Evolutionary conservation across 2,888 invertebrate species (phyloP).

Genomic region (Tridacna gigas): DNA sequence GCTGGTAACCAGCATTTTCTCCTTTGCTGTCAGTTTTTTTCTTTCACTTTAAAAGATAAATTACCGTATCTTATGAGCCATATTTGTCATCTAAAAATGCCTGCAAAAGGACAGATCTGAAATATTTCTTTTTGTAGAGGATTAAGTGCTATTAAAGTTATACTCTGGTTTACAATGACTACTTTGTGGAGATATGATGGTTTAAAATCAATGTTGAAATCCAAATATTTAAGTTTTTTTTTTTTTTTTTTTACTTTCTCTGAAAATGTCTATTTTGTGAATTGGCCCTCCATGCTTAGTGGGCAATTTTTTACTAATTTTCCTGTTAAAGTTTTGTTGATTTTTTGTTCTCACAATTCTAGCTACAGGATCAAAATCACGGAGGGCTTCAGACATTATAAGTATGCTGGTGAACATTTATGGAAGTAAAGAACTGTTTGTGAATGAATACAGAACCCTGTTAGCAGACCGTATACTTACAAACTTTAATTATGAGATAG

Average conservation of each 20-base stretch:
- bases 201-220: not conserved
- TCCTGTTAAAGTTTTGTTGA: not conserved
- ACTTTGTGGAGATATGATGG: too few relatives aligned
- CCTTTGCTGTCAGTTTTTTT: too few relatives aligned
- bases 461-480: constrained; percentile 90
- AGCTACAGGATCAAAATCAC: constrained; percentile 88
- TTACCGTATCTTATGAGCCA: too few relatives aligned
- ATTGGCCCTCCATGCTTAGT: not conserved
- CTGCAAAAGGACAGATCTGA: too few relatives aligned
- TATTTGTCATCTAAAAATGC: too few relatives aligned
- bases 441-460: constrained; percentile 97
- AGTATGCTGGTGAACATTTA: constrained; percentile 99
- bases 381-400: constrained; percentile 94
- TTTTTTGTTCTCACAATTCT: constrained; percentile 36
- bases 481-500: constrained; percentile 93
- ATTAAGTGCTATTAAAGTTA: too few relatives aligned
- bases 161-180: too few relatives aligned
- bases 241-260: not conserved
- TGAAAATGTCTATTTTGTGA: not conserved
- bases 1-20: too few relatives aligned
- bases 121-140: too few relatives aligned
- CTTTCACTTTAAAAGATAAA: too few relatives aligned
- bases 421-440: constrained; percentile 98
- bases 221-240: not conserved
- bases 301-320: not conserved